These are phyloP conservation scores for Acanthis flammea DNA, from an alignment of 2,797 vertebrate genomes.

Conservation along the genomic window DNA sequence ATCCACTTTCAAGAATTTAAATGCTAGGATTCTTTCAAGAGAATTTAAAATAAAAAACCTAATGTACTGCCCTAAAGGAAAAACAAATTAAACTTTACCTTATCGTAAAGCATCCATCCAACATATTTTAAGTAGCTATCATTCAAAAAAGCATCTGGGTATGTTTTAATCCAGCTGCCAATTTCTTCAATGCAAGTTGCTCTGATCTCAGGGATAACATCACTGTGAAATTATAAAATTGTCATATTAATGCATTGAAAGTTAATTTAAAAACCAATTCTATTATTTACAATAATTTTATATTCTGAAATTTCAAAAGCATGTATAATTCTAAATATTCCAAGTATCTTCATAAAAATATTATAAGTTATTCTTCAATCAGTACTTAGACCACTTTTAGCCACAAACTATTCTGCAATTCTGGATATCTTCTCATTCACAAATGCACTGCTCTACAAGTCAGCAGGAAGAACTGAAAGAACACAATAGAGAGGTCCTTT, in stretches of 20 bases:
- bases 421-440: not conserved
- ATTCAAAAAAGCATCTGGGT: conserved; percentile 83
- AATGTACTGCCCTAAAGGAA: not conserved
- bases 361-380: not conserved
- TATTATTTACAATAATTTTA: not conserved
- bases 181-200: conserved; percentile 89
- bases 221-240: conserved; percentile 70
- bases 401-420: not conserved
- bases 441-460: not conserved
- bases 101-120: conserved; percentile 93
- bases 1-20: not conserved
- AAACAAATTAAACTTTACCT: conserved; percentile 73
- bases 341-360: not conserved
- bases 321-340: not conserved
- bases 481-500: not conserved
- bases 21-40: not conserved
- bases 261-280: not conserved
- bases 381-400: not conserved
- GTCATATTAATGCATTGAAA: not conserved
- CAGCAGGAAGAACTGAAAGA: not conserved
- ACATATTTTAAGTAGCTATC: conserved; percentile 91
- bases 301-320: not conserved
- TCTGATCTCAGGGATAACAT: conserved; percentile 88
- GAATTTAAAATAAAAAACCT: not conserved
- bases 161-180: conserved; percentile 86